A percentile compares a stretch with the other conserved stretches of the same genome.
These are phyloP conservation scores for Drosophila histrio DNA, from an alignment of 2,888 invertebrate species.

Conservation along the genomic window DNA sequence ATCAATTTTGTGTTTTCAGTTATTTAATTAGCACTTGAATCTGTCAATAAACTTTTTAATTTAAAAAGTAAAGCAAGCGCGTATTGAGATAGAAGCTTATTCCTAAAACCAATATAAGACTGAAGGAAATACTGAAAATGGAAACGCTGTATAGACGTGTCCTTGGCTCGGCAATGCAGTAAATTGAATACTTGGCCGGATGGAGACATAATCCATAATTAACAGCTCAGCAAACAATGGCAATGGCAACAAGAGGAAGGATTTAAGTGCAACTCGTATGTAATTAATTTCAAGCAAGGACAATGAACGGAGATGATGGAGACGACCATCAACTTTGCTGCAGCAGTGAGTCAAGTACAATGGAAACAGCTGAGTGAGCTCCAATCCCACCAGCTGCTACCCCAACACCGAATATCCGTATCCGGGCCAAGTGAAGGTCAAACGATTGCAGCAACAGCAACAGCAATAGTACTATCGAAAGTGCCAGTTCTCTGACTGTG, in stretches of 20 bases:
- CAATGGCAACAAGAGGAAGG: constrained; percentile 4
- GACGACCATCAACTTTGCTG: constrained; percentile 33
- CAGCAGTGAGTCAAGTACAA: constrained; percentile 61
- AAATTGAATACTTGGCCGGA: neutral
- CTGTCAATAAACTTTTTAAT: neutral
- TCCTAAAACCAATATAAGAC: too few species aligned
- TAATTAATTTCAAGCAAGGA: constrained; percentile 74
- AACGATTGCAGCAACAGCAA: constrained; percentile 60
- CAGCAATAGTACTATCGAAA: constrained; percentile 53
- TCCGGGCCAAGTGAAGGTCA: constrained; percentile 71
- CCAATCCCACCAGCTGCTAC: neutral
- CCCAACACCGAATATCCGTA: constrained; percentile 46
- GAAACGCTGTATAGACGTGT: neutral
- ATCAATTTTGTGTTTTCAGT: neutral
- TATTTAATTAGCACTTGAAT: neutral
- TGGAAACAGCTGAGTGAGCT: constrained; percentile 53
- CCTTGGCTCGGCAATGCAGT: neutral
- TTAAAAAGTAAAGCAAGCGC: neutral
- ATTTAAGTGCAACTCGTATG: neutral
- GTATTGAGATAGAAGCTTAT: neutral
- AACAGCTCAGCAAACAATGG: constrained; percentile 18
- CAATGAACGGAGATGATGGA: constrained; percentile 10
- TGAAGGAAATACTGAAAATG: neutral
- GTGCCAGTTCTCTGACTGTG: constrained; percentile 44
- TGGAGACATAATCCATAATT: constrained; percentile 40